Evolutionary conservation across 2,888 invertebrate species (phyloP), one percentile per base, ranked within the genome.

Genomic region (Isoperla grammatica): DNA sequence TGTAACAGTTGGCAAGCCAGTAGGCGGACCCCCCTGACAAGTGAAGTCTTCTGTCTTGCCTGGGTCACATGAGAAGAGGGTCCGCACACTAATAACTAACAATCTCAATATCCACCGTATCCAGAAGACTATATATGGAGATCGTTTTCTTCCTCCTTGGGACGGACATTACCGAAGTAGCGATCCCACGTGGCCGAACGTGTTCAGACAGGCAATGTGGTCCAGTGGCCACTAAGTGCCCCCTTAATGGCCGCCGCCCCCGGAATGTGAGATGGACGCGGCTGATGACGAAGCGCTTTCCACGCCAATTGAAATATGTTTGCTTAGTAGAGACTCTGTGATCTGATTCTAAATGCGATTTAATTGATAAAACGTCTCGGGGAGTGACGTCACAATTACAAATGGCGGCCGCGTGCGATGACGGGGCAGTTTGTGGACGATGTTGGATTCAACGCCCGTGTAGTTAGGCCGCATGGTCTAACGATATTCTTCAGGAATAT

Each of bases 331-430:
- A n/a, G n/a, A n/a, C n/a, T n/a, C 29, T 50, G 22, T 50, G 49
- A 50, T 50, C 49, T 50, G 49, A 23, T 50, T 50, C 15, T 29
- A 29, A 23, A 50, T 29, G 35, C 6, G 49, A 50, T 50, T 50
- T 50, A 50, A 50, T 50, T 50, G 49, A 50, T 50, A 50, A 50
- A 23, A 50, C 49, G 49, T 50, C 49, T 6, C 15, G 29, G n/a
- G n/a, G n/a, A 50, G 49, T 50, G 49, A 50, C 49, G 49, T 29
- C 49, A 50, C 49, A 50, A 50, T 50, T 50, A 50, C 15, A 15
- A 29, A 29, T 29, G 29, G 29, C 8, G n/a, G 46, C 46, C 22
- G 12, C 19, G 45, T n/a, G 20, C 19, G 17, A 46, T 46, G 46
- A 46, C 2, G 20, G 19, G 20, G 46, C 46, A 46, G 22, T 46